Conservation (phyloP, 2,888 invertebrate genomes). For the Gnatocerus cornutus region DNA sequence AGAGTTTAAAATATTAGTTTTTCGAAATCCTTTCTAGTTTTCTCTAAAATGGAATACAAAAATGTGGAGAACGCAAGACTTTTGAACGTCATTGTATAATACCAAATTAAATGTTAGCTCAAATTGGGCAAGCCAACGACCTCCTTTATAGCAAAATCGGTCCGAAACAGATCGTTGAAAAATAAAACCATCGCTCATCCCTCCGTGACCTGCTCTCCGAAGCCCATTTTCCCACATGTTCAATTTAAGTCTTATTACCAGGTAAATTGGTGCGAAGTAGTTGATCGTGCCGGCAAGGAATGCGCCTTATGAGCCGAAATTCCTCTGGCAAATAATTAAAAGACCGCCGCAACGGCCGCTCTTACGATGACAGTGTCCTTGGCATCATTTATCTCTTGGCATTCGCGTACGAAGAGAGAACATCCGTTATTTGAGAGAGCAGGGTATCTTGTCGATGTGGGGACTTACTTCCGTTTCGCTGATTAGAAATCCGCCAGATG, state of each 20-base stretch:
- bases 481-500: slow-evolving; percentile 62
- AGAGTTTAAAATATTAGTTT: too few species aligned
- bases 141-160: too few species aligned
- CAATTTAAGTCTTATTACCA: slow-evolving; percentile 17
- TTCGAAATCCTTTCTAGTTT: too few species aligned
- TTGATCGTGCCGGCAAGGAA: slow-evolving; percentile 14
- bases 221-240: slow-evolving; percentile 4
- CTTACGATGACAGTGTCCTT: not conserved
- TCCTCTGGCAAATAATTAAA: slow-evolving; percentile 25
- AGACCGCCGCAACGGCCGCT: slow-evolving; percentile 8
- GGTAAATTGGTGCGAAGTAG: slow-evolving; percentile 25
- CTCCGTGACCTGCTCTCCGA: not conserved
- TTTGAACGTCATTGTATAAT: too few species aligned
- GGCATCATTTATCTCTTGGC: not conserved
- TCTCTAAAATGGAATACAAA: too few species aligned
- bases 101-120: too few species aligned
- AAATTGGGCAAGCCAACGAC: too few species aligned
- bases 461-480: slow-evolving; percentile 62
- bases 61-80: too few species aligned
- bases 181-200: not conserved
- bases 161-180: too few species aligned
- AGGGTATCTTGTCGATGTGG: slow-evolving; percentile 32
- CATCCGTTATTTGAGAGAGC: slow-evolving; percentile 14
- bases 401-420: slow-evolving; percentile 14
- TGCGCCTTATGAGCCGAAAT: slow-evolving; percentile 21